Evolutionary conservation across 2,797 vertebrate species (phyloP), one percentile per base, ranked within the genome.

Genomic region (Notolepis coatsorum): DNA sequence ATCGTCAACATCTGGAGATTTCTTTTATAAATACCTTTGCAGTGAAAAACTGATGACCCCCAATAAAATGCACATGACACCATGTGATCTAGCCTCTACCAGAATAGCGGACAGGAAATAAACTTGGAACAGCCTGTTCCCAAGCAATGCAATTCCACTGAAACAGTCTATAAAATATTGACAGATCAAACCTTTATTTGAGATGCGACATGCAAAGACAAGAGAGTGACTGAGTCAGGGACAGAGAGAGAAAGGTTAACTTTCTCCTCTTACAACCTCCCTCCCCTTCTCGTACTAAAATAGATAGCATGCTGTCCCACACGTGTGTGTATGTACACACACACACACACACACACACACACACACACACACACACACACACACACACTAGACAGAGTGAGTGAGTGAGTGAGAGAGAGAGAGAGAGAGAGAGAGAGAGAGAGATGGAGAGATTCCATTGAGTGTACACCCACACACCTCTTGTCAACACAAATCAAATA

Each of bases 211-310:
- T 41, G 15, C 65, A 37, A 55, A 61, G 38, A 33, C n/a, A 5
- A 15, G 46, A 62, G 51, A 3, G 2, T 18, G 9, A 27, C 9
- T 9, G 38, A 20, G 21, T 33, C 18, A 31, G n/a, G 7, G 17
- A 33, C 6, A 15, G 41, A 9, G n/a, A 27, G 35, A 47, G 58
- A 85, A 87, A 88, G 85, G 84, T 87, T 81, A 80, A 15, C 7
- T 48, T n/a, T 88, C 85, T 91, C 90, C 70, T 71, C 27, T 91
- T 90, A 77, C 88, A 70, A 57, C 65, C 59, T 51, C 56, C 53
- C 13, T 41, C 49, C 72, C 61, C 80, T 77, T 55, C 31, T 38
- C 21, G 28, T 21, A 75, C 82, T 52, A 79, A 90, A 91, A 91
- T 90, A 91, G 81, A 71, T 39, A 15, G 3, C 54, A 55, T 8